Base-by-base conservation (phyloP, 2,888 invertebrate genomes). In the Ectropis crepuscularia region DNA sequence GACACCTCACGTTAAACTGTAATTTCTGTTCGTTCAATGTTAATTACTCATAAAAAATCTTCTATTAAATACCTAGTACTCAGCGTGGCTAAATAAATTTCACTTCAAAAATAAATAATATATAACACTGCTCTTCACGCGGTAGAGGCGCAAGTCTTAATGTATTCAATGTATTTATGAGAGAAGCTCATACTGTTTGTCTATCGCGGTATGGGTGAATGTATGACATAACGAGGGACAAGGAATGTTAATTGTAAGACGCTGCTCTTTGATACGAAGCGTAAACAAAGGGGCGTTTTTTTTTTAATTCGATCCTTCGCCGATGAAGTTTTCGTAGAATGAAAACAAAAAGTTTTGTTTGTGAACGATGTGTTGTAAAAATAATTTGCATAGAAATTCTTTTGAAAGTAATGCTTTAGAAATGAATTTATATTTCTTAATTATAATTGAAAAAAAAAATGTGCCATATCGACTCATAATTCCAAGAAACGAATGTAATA, bases 231-330 rank as follows among this genome's bases (percentile, higher is more conserved):
- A 69, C 71, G 77, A 77, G 78, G 76, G 82, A 80, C 79, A 79
- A 76, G 82, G 77, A 81, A 82, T 81, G 74, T 86, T 87, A 87
- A 87, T 86, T 87, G 82, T 79, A 74, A 79, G 77, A 73, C 65
- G 72, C 65, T 67, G 73, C 69, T 81, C 86, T 84, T 81, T 82
- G 84, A 86, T 85, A 85, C 81, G 74, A 77, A 78, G 74, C 70
- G 77, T 86, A 86, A 85, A 87, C 85, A 85, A 72, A 82, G 86
- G 86, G 75, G 69, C 45, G 66, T 53, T 71, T 78, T 84, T 71
- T 78, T 84, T 85, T 86, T 85, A 85, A 86, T 85, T 86, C 83
- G 77, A 76, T 77, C 77, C 72, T 74, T 73, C 67, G 50, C 63
- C 63, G 64, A 70, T 71, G 72, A 74, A 76, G 72, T 73, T 76